A percentile compares a stretch with the other conserved stretches of the same genome.
These are phyloP conservation scores for Eptesicus fuscus DNA, from an alignment of 2,113 vertebrate species.

Conservation along the genomic window DNA sequence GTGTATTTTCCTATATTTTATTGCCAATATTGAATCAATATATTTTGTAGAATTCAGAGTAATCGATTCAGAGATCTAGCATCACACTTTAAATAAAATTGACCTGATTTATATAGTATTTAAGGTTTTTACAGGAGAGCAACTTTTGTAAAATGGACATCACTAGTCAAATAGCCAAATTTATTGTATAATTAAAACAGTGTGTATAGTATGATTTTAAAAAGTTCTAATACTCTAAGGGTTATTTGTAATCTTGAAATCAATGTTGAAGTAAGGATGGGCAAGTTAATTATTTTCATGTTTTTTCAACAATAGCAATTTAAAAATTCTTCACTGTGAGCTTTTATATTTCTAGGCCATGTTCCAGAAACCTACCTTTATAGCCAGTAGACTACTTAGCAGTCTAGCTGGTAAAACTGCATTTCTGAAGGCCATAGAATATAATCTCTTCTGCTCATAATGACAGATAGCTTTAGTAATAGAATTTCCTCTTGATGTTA, in stretches of 20 bases:
- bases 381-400: background rate
- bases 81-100: conserved; percentile 31
- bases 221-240: background rate
- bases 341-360: background rate
- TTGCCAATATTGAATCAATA: conserved; percentile 50
- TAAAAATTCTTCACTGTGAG: background rate
- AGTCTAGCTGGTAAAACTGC: background rate
- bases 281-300: background rate
- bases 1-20: conserved; percentile 57
- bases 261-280: conserved; percentile 5
- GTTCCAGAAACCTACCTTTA: background rate
- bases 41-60: conserved; percentile 49
- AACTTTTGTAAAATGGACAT: background rate
- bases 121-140: background rate
- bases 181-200: background rate
- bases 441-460: background rate
- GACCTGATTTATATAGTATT: background rate
- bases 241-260: background rate
- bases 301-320: conserved; percentile 35
- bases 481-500: background rate
- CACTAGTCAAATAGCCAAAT: background rate
- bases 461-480: background rate
- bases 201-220: background rate
- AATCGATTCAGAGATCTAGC: background rate
- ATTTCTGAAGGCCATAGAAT: background rate